A percentile compares a stretch with the other conserved stretches of the same genome.
Evolutionary conservation across 2,888 invertebrate species (phyloP).

Genomic region (Habroteleia sp.): DNA sequence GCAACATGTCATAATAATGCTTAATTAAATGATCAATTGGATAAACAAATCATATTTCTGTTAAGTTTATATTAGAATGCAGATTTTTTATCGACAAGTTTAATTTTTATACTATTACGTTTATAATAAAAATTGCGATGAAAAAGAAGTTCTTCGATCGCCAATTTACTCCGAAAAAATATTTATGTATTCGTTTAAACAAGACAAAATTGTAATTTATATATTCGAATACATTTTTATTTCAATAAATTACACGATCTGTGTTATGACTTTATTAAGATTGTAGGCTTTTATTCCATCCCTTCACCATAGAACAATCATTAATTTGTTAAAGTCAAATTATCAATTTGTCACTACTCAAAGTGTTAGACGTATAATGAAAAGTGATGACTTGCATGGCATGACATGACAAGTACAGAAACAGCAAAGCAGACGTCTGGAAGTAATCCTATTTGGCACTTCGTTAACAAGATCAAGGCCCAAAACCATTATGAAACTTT

Average conservation of each 20-base stretch:
- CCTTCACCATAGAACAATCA: no score
- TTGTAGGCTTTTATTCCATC: no score
- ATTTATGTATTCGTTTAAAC: no score
- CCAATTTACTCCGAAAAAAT: no score
- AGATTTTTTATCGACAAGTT: conserved; percentile 12
- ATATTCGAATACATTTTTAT: conserved; percentile 20
- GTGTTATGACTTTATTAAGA: conserved; percentile 39
- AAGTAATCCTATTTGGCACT: conserved; percentile 69
- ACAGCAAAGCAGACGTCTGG: conserved; percentile 37
- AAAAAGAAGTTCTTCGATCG: no score
- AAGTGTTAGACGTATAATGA: no score
- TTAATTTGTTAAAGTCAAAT: no score
- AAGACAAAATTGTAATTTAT: no score
- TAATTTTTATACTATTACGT: conserved; percentile 4
- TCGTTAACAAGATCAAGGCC: conserved; percentile 70
- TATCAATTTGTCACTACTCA: no score
- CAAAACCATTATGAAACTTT: conserved; percentile 69
- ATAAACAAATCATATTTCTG: conserved; percentile 1
- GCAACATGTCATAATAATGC: conserved; percentile 66
- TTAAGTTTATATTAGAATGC: conserved; percentile 7
- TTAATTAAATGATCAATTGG: conserved; percentile 64
- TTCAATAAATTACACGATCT: conserved; percentile 45
- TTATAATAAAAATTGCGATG: no score
- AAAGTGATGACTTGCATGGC: no score
- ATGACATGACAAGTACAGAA: conserved; percentile 26